Evolutionary conservation across 2,113 vertebrate species (phyloP).

Genomic region (Zapornia atra): DNA sequence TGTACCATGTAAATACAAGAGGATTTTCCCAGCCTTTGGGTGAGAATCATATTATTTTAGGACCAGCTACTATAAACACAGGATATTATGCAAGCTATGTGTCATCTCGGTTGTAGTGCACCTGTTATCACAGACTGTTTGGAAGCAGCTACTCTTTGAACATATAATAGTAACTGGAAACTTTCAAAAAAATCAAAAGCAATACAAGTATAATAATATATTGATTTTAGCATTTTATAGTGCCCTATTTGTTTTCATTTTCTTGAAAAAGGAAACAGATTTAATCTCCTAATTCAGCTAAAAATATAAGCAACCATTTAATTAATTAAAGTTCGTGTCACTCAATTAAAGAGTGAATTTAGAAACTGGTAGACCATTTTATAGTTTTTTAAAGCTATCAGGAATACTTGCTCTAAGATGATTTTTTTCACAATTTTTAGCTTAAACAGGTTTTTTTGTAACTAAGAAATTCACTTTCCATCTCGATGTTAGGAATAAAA

Average conservation of each 20-base stretch:
- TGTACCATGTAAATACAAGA: not conserved
- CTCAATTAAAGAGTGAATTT: conserved; percentile 18
- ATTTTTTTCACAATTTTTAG: not conserved
- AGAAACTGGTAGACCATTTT: not conserved
- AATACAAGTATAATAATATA: not conserved
- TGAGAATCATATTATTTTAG: not conserved
- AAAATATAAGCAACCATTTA: conserved; percentile 36
- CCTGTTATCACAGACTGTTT: not conserved
- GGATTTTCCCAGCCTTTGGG: not conserved
- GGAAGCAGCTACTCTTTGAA: not conserved
- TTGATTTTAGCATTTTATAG: not conserved
- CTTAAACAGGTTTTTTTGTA: not conserved
- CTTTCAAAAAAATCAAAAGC: not conserved
- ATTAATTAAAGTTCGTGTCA: conserved; percentile 49
- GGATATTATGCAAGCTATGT: not conserved
- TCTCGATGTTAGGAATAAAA: not conserved
- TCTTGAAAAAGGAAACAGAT: not conserved
- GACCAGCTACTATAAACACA: not conserved
- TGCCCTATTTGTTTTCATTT: not conserved
- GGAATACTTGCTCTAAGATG: not conserved
- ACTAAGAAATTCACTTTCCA: not conserved
- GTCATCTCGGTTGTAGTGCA: not conserved
- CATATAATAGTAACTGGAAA: not conserved
- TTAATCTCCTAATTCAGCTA: conserved; percentile 13
- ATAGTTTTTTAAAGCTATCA: not conserved